A percentile compares a stretch with the other conserved stretches of the same genome.
Conservation (phyloP, 1,140 invertebrate genomes). For the Drosophila gunungcola region DNA sequence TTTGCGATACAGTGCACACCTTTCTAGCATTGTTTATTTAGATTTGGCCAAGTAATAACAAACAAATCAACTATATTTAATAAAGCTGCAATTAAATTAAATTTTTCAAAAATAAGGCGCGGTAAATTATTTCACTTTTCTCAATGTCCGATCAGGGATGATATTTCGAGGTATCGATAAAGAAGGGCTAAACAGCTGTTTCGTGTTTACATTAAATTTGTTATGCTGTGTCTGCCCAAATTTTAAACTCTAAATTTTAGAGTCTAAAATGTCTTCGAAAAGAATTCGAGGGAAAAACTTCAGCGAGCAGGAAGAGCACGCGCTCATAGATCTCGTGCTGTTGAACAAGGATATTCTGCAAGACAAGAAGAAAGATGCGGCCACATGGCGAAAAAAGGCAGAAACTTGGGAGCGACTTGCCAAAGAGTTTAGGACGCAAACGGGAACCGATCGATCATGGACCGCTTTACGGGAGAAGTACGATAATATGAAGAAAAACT, state of each 20-base stretch:
- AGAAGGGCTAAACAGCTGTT: conserved; percentile 1
- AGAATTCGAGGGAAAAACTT: conserved; percentile 19
- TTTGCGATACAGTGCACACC: too few species aligned
- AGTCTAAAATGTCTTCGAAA: conserved; percentile 10
- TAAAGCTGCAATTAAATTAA: too few species aligned
- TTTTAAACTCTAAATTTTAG: too few species aligned
- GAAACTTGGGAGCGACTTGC: conserved; percentile 20
- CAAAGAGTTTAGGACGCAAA: background rate
- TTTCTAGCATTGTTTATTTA: too few species aligned
- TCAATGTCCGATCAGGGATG: conserved; percentile 1
- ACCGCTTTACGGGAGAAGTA: conserved; percentile 17
- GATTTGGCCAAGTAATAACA: too few species aligned
- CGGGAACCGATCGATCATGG: conserved; percentile 5
- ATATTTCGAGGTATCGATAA: conserved; percentile 2
- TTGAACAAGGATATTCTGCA: conserved; percentile 7
- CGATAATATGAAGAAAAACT: conserved; percentile 21
- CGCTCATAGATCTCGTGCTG: conserved; percentile 5
- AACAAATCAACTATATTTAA: too few species aligned
- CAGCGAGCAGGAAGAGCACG: background rate
- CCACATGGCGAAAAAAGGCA: conserved; percentile 7
- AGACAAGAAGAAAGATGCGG: conserved; percentile 11
- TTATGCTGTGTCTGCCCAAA: background rate
- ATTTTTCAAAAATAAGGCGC: background rate
- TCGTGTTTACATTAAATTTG: conserved; percentile 1
- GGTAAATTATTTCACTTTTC: background rate